Base-by-base conservation (phyloP, 2,797 vertebrate species). In the Siniperca undulata region DNA sequence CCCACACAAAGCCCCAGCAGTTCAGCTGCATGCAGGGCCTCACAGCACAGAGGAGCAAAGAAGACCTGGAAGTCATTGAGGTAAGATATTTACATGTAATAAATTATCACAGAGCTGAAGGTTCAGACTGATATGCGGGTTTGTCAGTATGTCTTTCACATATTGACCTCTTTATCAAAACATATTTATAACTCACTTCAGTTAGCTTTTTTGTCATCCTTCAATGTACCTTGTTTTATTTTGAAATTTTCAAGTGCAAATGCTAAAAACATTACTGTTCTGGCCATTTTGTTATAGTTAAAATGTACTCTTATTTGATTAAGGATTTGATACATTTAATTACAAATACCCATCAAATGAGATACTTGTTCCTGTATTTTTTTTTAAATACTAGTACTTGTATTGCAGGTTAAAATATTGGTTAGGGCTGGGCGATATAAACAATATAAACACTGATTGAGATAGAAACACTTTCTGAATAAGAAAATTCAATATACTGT, bases 1-100 rank as follows among this genome's bases (percentile, higher is more conserved):
- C 91, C 53, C 94, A 89, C 78, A 11, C 88, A 0, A 95, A 95
- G 83, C 19, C 83, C 12, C 93, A 82, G 64, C 94, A 96, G 82
- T 98, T 98, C 86, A 90, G 97, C 90, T 97, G 96, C 88, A 93
- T 97, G 94, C 97, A 96, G 95, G 96, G 95, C 85, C 91, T 97
- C 64, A 74, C 94, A 0, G 88, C 90, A 0, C 94, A 95, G 89
- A 95, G 95, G 80, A 93, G 86, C 90, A 96, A 96, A 77, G 95
- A 95, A 0, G 94, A 96, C 58, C 79, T 96, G 77, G 95, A 96
- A 40, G 90, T 97, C 46, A 96, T 97, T 8, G 95, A 97, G 96
- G 96, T 96, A 53, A 80, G 79, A 52, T 38, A 53, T 0, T 60
- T 7, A 19, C 4, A 1, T 53, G 2, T 61, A 19, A 78, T 75